Evolutionary conservation across 2,113 vertebrate genomes (phyloP), one percentile per base, ranked within the genome.

Genomic region (Columba livia): DNA sequence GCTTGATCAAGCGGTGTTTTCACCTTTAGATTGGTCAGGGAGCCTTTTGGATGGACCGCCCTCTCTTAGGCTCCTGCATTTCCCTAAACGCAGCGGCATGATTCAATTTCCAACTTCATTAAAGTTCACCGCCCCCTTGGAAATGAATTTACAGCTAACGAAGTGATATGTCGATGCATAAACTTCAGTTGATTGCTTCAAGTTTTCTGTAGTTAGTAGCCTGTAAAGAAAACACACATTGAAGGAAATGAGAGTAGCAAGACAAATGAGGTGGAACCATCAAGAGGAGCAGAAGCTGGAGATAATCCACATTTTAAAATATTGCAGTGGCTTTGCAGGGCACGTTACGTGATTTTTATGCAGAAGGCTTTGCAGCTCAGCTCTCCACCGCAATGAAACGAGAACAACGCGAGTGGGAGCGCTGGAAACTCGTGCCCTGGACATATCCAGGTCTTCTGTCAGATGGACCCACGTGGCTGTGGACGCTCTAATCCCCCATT

Each of bases 171-270:
- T 91, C 88, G 38, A 47, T 62, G 96, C 94, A 89, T 78, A 81
- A 97, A 95, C 93, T 97, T 91, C 85, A 90, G 93, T 38, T 97
- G 96, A 97, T 96, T 94, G 97, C 96, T 97, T 88, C 80, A 51
- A 95, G 95, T 97, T 98, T 95, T 95, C 95, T 84, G 92, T n/a
- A 89, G 91, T 94, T 92, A 97, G 97, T 36, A 95, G 96, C 92
- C 95, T 97, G 96, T 72, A 65, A 97, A 96, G 94, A 95, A 91
- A 95, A 96, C 80, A 91, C 54, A 42, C 85, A 53, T 95, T 85
- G 62, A 75, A 89, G 61, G 74, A 96, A 96, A 95, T 94, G 65
- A 94, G 53, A 94, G 94, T 34, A 19, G 93, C 96, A 83, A 92
- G 86, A 48, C 48, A 96, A 96, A 97, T 28, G 92, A 95, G 81